Evolutionary conservation across 1,140 invertebrate species (phyloP), one percentile per base, ranked within the genome.

Genomic region (Drosophila nannoptera): DNA sequence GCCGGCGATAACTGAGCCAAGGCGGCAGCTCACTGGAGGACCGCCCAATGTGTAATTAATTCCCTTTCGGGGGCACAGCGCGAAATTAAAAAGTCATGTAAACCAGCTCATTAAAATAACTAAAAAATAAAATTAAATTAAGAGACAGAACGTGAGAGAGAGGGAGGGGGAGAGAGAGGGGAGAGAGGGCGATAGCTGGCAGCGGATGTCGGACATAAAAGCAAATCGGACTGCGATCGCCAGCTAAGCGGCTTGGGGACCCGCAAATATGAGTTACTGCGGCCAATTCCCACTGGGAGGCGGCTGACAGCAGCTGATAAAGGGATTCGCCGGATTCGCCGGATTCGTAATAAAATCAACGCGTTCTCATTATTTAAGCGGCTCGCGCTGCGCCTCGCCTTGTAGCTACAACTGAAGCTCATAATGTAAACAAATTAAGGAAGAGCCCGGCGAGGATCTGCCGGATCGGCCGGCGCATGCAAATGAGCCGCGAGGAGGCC

Each of bases 31-130:
- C 50, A 36, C 69, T 52, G 53, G 29, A 60, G 65, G 87, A 88
- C 87, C 87, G 87, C 87, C 87, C 87, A 88, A 83, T 73, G 81
- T 77, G 87, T 88, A 88, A 88, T 88, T 88, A 88, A 88, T 88
- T 88, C 87, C 82, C 77, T 88, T 87, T 87, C 76, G 78, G 68
- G 56, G 66, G 75, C 70, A 52, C 84, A 84, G 78, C 78, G 78
- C 86, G 87, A 88, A 88, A 88, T 88, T 88, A 88, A 88, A 88
- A 88, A 88, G 87, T 88, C 87, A 88, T 88, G 87, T 88, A 83
- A 82, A 88, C 87, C 76, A 87, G 82, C 87, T 88, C 81, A 88
- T 88, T 88, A 88, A 88, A 88, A 88, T 88, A 88, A 87, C 87
- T 87, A 68, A 83, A 49, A 49, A 84, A 80, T 33, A 38, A 58